A percentile compares a stretch with the other conserved stretches of the same genome.
These are phyloP conservation scores for Rhabdornis inornatus DNA, from an alignment of 2,113 vertebrate species.

Conservation along the genomic window DNA sequence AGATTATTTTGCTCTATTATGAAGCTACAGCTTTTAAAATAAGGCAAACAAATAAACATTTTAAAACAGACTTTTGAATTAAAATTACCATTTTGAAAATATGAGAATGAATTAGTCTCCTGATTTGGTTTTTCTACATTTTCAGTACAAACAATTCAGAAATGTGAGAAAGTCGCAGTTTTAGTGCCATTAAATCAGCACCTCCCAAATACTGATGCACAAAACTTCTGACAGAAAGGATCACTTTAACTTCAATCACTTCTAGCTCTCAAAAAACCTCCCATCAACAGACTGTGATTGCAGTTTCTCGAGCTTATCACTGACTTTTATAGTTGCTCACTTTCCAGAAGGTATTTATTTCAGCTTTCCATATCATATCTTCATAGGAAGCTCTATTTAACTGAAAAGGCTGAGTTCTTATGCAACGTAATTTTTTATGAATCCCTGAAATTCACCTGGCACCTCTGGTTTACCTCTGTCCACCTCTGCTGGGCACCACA, in stretches of 20 bases:
- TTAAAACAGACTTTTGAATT: background rate
- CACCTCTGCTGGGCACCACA: background rate
- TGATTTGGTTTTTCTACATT: accelerated
- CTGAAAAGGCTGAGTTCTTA: background rate
- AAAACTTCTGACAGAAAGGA: background rate
- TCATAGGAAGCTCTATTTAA: background rate
- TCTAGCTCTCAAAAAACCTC: background rate
- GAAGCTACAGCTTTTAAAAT: background rate
- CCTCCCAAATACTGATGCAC: background rate
- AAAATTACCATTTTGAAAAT: background rate
- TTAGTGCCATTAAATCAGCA: background rate
- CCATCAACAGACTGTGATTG: background rate
- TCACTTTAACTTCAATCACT: background rate
- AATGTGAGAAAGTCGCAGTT: background rate
- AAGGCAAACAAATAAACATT: background rate
- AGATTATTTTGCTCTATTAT: background rate
- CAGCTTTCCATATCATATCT: background rate
- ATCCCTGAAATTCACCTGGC: background rate
- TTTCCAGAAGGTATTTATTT: background rate
- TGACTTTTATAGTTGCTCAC: background rate
- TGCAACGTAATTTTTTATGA: background rate
- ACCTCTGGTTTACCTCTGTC: background rate
- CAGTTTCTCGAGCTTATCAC: accelerated
- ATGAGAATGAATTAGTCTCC: background rate
- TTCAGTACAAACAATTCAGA: background rate